A percentile compares a stretch with the other conserved stretches of the same genome.
phyloP scores from a whole-genome alignment of 2,888 invertebrate species.

The Eristalis arbustorum region DNA sequence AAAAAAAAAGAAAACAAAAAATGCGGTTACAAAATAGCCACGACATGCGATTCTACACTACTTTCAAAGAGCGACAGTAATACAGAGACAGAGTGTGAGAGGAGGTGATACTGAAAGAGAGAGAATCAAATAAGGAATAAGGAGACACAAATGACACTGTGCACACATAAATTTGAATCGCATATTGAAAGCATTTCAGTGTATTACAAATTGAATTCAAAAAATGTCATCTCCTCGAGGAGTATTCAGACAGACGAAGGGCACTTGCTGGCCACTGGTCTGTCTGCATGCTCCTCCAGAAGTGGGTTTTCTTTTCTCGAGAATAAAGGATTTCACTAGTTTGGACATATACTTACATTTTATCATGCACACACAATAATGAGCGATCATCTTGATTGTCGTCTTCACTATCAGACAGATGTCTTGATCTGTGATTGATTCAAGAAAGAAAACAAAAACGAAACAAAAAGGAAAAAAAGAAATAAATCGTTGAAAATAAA shows the following conservation, averaged over 20 bases:
- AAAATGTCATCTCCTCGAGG: neutral
- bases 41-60: neutral
- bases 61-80: neutral
- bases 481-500: constrained; percentile 17
- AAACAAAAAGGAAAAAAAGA: constrained; percentile 43
- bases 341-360: constrained; percentile 75
- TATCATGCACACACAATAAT: constrained; percentile 79
- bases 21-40: neutral
- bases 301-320: neutral
- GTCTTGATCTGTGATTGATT: constrained; percentile 75
- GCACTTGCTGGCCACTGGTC: neutral
- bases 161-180: constrained; percentile 60
- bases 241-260: neutral
- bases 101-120: neutral
- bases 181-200: constrained; percentile 67
- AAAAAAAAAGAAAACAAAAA: constrained; percentile 2
- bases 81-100: constrained; percentile 10
- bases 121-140: constrained; percentile 25
- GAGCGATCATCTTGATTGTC: constrained; percentile 79
- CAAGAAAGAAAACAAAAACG: constrained; percentile 61
- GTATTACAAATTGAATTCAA: constrained; percentile 34
- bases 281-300: constrained; percentile 1
- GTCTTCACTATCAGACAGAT: constrained; percentile 80
- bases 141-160: constrained; percentile 63
- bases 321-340: neutral